Evolutionary conservation across 2,888 invertebrate genomes (phyloP).

Genomic region (Mythimna lalbum): DNA sequence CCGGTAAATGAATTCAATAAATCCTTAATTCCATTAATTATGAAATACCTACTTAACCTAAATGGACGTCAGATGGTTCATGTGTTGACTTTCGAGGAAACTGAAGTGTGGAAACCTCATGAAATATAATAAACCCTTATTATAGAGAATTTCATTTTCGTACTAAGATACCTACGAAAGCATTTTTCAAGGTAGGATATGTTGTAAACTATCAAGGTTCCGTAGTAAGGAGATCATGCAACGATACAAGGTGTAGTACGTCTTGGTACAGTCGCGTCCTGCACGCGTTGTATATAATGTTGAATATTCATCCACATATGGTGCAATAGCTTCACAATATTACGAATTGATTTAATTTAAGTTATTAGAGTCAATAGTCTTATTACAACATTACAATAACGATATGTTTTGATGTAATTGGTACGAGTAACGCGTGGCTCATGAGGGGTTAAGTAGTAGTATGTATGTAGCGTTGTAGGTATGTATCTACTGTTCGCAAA

Average conservation of each 20-base stretch:
- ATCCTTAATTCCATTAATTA: neutral
- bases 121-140: neutral
- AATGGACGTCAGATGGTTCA: neutral
- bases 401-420: slow-evolving; percentile 45
- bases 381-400: slow-evolving; percentile 26
- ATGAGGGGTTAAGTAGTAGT: slow-evolving; percentile 11
- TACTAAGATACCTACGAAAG: neutral
- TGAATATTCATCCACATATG: slow-evolving; percentile 51
- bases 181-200: slow-evolving; percentile 50
- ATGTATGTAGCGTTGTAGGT: too few relatives aligned
- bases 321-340: slow-evolving; percentile 48
- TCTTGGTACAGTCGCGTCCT: slow-evolving; percentile 42
- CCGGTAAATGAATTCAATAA: neutral
- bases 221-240: slow-evolving; percentile 39
- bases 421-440: slow-evolving; percentile 29
- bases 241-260: slow-evolving; percentile 53
- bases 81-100: neutral
- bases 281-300: slow-evolving; percentile 30
- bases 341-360: slow-evolving; percentile 44
- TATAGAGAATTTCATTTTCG: neutral
- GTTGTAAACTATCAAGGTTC: slow-evolving; percentile 53
- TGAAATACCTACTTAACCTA: neutral
- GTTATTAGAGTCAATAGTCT: slow-evolving; percentile 39
- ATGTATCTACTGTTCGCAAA: slow-evolving; percentile 20
- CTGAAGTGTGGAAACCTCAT: neutral